A percentile compares a stretch with the other conserved stretches of the same genome.
phyloP scores from a whole-genome alignment of 2,797 vertebrate genomes.

The Lacerta viridis region DNA sequence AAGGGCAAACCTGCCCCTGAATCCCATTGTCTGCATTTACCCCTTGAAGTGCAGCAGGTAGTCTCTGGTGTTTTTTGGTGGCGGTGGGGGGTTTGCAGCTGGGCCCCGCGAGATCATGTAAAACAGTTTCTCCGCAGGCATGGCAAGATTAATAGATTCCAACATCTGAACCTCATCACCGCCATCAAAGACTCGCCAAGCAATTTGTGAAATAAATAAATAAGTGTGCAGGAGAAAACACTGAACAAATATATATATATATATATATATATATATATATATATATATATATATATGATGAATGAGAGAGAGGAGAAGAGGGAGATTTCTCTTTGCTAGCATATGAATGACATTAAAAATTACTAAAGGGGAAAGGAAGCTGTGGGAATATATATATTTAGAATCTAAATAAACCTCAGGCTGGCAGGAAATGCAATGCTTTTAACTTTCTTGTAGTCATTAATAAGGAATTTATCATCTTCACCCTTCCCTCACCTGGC shows the following conservation, averaged over 20 bases:
- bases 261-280: constrained; percentile 18
- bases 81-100: too few relatives aligned
- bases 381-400: constrained; percentile 40
- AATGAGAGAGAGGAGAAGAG: rapidly evolving
- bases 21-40: not conserved
- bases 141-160: constrained; percentile 31
- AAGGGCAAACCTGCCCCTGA: not conserved
- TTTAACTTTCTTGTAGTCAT: not conserved
- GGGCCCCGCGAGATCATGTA: not conserved
- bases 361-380: constrained; percentile 35
- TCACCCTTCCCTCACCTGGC: too few relatives aligned
- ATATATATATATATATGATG: constrained; percentile 4
- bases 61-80: not conserved
- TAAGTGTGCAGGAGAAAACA: too few relatives aligned
- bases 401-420: not conserved
- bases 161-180: not conserved
- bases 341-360: constrained; percentile 36
- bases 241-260: constrained; percentile 34
- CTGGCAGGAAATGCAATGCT: constrained; percentile 49
- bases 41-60: not conserved
- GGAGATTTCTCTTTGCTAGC: rapidly evolving
- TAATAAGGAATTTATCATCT: not conserved
- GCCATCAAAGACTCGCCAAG: constrained; percentile 40
- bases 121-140: rapidly evolving
- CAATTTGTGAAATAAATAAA: constrained; percentile 58